These are phyloP conservation scores for Epinotia bilunana DNA, from an alignment of 2,888 invertebrate genomes.

Conservation along the genomic window DNA sequence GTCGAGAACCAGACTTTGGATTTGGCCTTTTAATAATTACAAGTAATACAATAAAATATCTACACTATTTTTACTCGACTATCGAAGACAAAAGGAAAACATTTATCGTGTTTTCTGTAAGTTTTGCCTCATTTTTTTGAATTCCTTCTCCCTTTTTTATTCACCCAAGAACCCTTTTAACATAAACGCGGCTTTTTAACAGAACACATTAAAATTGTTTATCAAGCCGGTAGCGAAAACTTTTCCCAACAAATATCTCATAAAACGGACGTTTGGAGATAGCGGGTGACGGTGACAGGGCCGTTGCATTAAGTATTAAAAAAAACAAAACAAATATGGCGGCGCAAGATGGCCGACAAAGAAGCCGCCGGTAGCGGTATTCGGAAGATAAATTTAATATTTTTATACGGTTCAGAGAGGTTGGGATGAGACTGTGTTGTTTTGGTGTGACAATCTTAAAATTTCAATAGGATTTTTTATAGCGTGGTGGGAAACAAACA, in stretches of 20 bases:
- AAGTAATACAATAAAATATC: too few relatives aligned
- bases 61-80: too few relatives aligned
- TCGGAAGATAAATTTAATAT: slow-evolving; percentile 83
- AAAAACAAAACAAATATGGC: slow-evolving; percentile 78
- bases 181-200: slow-evolving; percentile 33
- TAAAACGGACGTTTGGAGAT: slow-evolving; percentile 60
- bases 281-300: slow-evolving; percentile 75
- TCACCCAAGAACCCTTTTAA: slow-evolving; percentile 38
- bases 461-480: background rate
- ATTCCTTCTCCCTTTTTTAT: background rate
- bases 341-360: slow-evolving; percentile 78
- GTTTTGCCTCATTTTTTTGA: too few relatives aligned
- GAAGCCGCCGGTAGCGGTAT: slow-evolving; percentile 80
- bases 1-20: too few relatives aligned
- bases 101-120: too few relatives aligned
- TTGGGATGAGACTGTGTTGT: slow-evolving; percentile 52
- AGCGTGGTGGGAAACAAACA: background rate
- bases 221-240: slow-evolving; percentile 58
- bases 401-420: slow-evolving; percentile 73
- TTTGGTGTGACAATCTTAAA: slow-evolving; percentile 58
- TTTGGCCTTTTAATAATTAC: too few relatives aligned
- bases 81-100: too few relatives aligned
- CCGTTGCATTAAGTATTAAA: slow-evolving; percentile 74
- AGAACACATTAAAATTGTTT: slow-evolving; percentile 39
- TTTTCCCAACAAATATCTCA: slow-evolving; percentile 57